Evolutionary conservation across 1,140 invertebrate genomes (phyloP).

Genomic region (Trichonephila clavipes): DNA sequence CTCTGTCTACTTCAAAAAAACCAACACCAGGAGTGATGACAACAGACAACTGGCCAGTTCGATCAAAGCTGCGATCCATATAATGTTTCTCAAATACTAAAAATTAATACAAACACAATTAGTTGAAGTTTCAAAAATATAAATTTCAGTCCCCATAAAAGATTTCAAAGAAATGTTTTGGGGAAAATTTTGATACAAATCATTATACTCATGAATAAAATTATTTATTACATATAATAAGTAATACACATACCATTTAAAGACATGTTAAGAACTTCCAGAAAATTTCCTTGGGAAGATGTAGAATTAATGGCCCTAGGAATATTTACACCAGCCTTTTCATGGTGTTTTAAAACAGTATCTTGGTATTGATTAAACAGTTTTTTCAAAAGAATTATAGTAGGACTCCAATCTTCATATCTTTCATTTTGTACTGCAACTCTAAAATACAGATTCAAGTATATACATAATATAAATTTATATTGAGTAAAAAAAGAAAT

Average conservation of each 20-base stretch:
- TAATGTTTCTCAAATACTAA: conserved; percentile 99
- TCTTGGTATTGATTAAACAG: conserved; percentile 95
- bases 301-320: conserved; percentile 95
- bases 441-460: conserved; percentile 81
- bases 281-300: conserved; percentile 95
- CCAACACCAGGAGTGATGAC: conserved; percentile 99
- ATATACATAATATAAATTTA: background rate
- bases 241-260: conserved; percentile 89
- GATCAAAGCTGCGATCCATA: conserved; percentile 97
- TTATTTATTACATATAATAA: too few relatives aligned
- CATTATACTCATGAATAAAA: background rate
- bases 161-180: conserved; percentile 26
- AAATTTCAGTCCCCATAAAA: conserved; percentile 5
- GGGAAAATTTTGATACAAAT: background rate
- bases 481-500: too few relatives aligned
- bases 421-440: conserved; percentile 98
- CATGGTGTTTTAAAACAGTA: conserved; percentile 93
- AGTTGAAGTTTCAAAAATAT: background rate
- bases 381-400: conserved; percentile 91
- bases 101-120: conserved; percentile 79
- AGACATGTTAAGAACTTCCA: conserved; percentile 99
- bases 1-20: conserved; percentile 96
- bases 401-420: conserved; percentile 97
- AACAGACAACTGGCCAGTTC: conserved; percentile 97
- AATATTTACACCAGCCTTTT: conserved; percentile 86